These are phyloP conservation scores for Dynastes maya DNA, from an alignment of 2,888 invertebrate species.

Conservation along the genomic window DNA sequence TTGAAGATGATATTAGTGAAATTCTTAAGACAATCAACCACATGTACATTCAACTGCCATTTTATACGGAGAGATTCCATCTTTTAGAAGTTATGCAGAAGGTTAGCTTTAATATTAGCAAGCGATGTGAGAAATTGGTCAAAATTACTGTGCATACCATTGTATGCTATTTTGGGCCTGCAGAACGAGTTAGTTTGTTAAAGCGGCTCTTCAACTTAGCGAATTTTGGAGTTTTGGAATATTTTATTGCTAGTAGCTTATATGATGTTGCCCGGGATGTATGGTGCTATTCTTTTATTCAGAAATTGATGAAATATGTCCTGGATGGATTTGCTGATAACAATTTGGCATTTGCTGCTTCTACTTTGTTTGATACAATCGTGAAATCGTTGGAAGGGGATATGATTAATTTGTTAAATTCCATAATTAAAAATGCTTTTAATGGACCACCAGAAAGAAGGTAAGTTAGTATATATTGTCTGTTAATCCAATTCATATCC, in stretches of 20 bases:
- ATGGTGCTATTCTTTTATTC: neutral
- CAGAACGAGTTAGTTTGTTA: neutral
- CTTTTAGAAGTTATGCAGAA: slow-evolving; percentile 18
- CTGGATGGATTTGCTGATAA: slow-evolving; percentile 29
- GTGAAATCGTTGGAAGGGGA: neutral
- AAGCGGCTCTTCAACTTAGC: neutral
- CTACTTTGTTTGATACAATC: slow-evolving; percentile 14
- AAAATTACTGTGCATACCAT: neutral
- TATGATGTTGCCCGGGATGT: neutral
- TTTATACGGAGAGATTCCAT: neutral
- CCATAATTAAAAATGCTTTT: neutral
- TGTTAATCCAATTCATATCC: neutral
- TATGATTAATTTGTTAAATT: neutral
- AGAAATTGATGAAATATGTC: neutral
- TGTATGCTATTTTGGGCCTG: neutral
- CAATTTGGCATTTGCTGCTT: slow-evolving; percentile 30
- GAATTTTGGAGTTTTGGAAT: slow-evolving; percentile 20
- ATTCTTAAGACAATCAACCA: slow-evolving; percentile 3
- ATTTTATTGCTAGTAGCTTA: neutral
- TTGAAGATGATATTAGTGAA: slow-evolving; percentile 2
- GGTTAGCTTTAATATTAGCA: neutral
- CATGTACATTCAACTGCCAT: neutral
- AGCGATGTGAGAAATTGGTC: slow-evolving; percentile 1
- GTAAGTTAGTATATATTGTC: neutral
- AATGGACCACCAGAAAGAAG: neutral